phyloP scores from a whole-genome alignment of 1,140 invertebrate genomes.

The Ectropis grisescens region DNA sequence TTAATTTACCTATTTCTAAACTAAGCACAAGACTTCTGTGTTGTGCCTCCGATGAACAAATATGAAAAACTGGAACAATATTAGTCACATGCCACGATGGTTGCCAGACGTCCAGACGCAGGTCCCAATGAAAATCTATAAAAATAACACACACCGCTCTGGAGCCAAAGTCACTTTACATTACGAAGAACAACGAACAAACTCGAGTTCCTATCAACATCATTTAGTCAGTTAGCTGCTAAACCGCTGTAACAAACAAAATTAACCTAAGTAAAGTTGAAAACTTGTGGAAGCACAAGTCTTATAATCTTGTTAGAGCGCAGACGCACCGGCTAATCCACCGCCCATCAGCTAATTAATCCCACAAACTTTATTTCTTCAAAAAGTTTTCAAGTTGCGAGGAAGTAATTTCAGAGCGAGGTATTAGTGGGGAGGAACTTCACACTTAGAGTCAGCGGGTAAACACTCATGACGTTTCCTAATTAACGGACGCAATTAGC shows the following conservation, averaged over 20 bases:
- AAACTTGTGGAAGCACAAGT: slow-evolving; percentile 59
- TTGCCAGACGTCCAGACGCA: no score
- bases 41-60: no score
- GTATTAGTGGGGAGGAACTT: slow-evolving; percentile 56
- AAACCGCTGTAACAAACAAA: slow-evolving; percentile 33
- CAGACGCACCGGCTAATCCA: slow-evolving; percentile 57
- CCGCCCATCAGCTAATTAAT: slow-evolving; percentile 67
- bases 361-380: slow-evolving; percentile 60
- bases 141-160: no score
- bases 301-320: slow-evolving; percentile 62
- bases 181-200: no score
- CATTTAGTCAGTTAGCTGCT: neutral
- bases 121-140: no score
- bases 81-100: no score
- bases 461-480: slow-evolving; percentile 69
- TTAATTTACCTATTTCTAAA: no score
- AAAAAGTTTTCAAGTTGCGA: slow-evolving; percentile 57
- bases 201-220: no score
- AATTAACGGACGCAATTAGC: slow-evolving; percentile 69
- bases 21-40: no score
- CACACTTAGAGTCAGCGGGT: slow-evolving; percentile 63
- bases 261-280: slow-evolving; percentile 58
- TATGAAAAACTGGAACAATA: no score
- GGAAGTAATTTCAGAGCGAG: slow-evolving; percentile 58
- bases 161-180: no score